These are phyloP conservation scores for Crotophaga sulcirostris DNA, from an alignment of 2,113 vertebrate genomes.

Conservation along the genomic window DNA sequence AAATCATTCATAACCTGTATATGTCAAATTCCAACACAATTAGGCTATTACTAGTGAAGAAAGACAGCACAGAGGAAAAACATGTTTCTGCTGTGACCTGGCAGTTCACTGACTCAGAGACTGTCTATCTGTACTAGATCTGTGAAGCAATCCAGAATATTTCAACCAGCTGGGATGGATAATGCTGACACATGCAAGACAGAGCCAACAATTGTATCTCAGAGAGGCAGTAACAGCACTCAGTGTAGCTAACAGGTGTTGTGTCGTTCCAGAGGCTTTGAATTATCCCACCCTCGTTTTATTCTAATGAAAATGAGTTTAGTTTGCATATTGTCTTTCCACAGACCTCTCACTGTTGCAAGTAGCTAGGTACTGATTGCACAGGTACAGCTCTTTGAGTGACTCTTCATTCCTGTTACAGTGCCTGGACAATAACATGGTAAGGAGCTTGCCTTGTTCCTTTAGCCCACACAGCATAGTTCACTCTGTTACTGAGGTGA, in stretches of 20 bases:
- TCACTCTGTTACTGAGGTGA: background rate
- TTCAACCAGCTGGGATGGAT: conserved; percentile 57
- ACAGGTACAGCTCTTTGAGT: background rate
- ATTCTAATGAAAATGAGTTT: background rate
- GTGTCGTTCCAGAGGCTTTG: background rate
- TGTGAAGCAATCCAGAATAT: conserved; percentile 53
- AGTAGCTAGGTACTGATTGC: background rate
- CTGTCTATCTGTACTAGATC: conserved; percentile 40
- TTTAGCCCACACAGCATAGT: background rate
- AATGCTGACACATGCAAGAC: background rate
- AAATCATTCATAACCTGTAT: conserved; percentile 27
- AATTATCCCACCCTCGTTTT: background rate
- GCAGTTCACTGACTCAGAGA: conserved; percentile 43
- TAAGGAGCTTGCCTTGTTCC: background rate
- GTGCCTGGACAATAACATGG: background rate
- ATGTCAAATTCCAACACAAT: conserved; percentile 52
- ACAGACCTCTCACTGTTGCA: background rate
- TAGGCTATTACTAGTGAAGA: conserved; percentile 38
- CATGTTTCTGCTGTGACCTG: conserved; percentile 30
- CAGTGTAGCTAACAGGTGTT: conserved; percentile 19
- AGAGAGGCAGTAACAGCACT: background rate
- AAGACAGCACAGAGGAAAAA: conserved; percentile 46
- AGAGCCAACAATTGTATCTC: conserved; percentile 4
- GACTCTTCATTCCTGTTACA: background rate
- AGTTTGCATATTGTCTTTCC: background rate